A percentile compares a stretch with the other conserved stretches of the same genome.
Evolutionary conservation across 2,888 invertebrate genomes (phyloP).

Genomic region (Rotaria sp.): DNA sequence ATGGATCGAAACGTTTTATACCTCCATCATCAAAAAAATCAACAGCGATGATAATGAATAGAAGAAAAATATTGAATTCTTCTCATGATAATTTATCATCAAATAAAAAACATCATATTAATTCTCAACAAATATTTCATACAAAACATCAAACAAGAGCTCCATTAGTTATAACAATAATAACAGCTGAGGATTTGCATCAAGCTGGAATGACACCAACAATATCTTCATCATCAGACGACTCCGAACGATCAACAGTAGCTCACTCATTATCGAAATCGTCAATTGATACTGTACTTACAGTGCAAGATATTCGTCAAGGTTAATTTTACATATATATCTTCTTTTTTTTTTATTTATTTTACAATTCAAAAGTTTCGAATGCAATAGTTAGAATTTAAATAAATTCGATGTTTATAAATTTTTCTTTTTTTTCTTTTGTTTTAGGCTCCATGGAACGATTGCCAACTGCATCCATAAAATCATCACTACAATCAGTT

Average conservation of each 20-base stretch:
- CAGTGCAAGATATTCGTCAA: too few species aligned
- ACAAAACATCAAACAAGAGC: background rate
- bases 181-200: background rate
- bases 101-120: background rate
- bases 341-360: too few species aligned
- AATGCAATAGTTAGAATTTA: too few species aligned
- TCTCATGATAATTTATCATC: background rate
- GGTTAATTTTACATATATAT: too few species aligned
- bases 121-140: background rate
- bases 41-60: background rate
- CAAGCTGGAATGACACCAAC: background rate
- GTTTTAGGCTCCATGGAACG: too few species aligned
- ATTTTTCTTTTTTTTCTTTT: too few species aligned
- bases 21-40: background rate
- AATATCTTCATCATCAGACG: background rate
- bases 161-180: background rate
- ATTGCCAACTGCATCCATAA: background rate
- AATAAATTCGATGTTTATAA: too few species aligned
- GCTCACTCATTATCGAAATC: too few species aligned
- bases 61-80: background rate
- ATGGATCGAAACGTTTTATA: conserved; percentile 15
- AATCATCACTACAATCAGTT: background rate
- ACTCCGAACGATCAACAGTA: background rate
- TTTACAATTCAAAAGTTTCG: too few species aligned
- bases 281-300: too few species aligned